Evolutionary conservation across 2,888 invertebrate genomes (phyloP), one percentile per base, ranked within the genome.

Genomic region (Hecatera dysodea): DNA sequence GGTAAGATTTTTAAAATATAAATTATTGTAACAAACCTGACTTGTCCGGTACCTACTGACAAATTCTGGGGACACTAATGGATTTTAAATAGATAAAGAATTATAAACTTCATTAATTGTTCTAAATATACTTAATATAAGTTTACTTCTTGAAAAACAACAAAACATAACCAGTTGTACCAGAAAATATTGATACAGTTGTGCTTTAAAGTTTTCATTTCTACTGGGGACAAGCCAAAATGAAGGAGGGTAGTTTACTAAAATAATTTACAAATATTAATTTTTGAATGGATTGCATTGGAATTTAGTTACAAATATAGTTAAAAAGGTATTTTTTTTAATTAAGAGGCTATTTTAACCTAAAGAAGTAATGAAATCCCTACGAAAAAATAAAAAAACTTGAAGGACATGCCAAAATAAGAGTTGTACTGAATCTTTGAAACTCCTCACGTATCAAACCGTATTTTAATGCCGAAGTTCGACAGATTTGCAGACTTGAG

Each of bases 11-110:
- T 36, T 1, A 46, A 46, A 46, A n/a, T n/a, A 48, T 33, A 48
- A 48, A 61, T 48, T 48, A 48, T 9, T 33, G n/a, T 61, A 50
- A 61, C 60, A 60, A 60, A 60, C 6, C 60, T 19, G 46, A 60
- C 60, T 17, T 60, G 46, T 48, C 60, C 46, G 60, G 46, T 33
- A 48, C n/a, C n/a, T n/a, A n/a, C n/a, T 60, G 46, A 60, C 60
- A 60, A 29, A 60, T 60, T 60, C 33, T 27, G 60, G 60, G 46
- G 27, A 60, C 60, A 48, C 12, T 33, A 48, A 48, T 48, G 29
- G 33, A n/a, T n/a, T n/a, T n/a, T n/a, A 4, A 59, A 46, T 29
- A 48, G 19, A 24, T 59, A 17, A 59, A 11, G n/a, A 48, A 48
- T 48, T 48, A 48, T n/a, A 48, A 48, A 22, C 46, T 22, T 22